These are phyloP conservation scores for Daboia siamensis DNA, from an alignment of 2,113 vertebrate genomes.

Conservation along the genomic window DNA sequence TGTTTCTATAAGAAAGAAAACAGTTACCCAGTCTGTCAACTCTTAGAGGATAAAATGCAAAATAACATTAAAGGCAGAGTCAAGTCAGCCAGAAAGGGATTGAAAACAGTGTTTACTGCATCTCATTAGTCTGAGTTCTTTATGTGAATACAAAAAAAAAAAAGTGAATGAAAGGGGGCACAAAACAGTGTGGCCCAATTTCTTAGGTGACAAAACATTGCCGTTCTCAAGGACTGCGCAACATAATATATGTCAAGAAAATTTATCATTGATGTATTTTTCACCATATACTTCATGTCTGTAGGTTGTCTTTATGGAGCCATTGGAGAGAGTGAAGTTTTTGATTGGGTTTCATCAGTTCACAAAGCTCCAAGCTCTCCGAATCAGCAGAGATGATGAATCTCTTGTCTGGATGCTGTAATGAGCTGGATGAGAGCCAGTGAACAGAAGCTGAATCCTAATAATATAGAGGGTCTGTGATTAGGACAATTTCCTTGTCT, in stretches of 20 bases:
- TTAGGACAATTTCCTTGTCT: not conserved
- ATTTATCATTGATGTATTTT: not conserved
- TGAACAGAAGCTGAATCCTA: not conserved
- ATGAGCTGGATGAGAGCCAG: not conserved
- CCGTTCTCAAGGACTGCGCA: not conserved
- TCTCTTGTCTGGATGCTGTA: not conserved
- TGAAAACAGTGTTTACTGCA: not conserved
- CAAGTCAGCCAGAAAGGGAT: slow-evolving; percentile 24
- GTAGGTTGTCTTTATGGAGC: not conserved
- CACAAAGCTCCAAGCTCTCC: not conserved
- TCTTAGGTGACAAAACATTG: not conserved
- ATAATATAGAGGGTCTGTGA: not conserved
- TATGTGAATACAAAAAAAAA: slow-evolving; percentile 6
- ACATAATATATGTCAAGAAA: not conserved
- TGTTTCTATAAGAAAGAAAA: slow-evolving; percentile 16
- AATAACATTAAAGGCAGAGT: not conserved
- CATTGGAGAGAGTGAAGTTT: not conserved
- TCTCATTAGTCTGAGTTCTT: slow-evolving; percentile 26
- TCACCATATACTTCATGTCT: not conserved
- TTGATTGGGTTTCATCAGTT: not conserved
- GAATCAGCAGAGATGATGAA: not conserved
- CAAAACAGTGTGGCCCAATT: not conserved
- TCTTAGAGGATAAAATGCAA: slow-evolving; percentile 13
- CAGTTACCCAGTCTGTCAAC: slow-evolving; percentile 14
- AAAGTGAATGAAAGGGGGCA: not conserved